Percentiles rank a stretch among this genome's conserved stretches.
Conservation (phyloP, 2,113 vertebrate species). For the Menidia beryllina region DNA sequence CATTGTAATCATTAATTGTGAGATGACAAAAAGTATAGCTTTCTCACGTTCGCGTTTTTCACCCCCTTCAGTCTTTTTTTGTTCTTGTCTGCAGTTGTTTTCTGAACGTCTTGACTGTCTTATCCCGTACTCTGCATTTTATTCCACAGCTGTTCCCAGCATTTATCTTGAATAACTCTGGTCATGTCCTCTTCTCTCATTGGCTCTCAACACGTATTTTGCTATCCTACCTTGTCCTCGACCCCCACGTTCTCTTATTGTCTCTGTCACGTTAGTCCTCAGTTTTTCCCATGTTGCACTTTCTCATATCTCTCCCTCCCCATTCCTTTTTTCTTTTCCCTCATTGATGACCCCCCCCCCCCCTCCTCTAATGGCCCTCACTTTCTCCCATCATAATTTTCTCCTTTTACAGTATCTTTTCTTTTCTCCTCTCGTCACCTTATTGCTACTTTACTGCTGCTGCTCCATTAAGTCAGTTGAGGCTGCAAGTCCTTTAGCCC, state of each 20-base stretch:
- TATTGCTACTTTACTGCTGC: constrained; percentile 28
- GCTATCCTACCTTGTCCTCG: constrained; percentile 9
- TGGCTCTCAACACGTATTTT: constrained; percentile 23
- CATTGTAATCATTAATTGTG: no score
- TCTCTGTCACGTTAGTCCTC: constrained; percentile 21
- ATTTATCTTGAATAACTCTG: constrained; percentile 56
- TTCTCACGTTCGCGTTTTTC: background rate
- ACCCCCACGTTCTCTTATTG: constrained; percentile 6
- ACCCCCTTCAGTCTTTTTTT: background rate
- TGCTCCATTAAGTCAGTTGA: constrained; percentile 65
- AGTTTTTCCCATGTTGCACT: constrained; percentile 9
- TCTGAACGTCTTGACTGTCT: background rate
- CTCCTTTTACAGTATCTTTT: background rate
- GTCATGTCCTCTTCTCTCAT: constrained; percentile 22
- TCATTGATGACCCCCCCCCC: background rate
- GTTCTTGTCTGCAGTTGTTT: background rate
- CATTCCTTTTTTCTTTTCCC: background rate
- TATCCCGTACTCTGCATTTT: background rate
- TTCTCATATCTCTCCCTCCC: background rate
- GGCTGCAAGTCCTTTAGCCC: constrained; percentile 50
- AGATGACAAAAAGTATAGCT: background rate
- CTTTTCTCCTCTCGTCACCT: constrained; percentile 2
- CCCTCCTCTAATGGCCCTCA: background rate
- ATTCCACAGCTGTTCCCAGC: constrained; percentile 9
- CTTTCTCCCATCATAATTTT: background rate